phyloP scores from a whole-genome alignment of 1,140 invertebrate genomes.

The Mizuhopecten yessoensis region DNA sequence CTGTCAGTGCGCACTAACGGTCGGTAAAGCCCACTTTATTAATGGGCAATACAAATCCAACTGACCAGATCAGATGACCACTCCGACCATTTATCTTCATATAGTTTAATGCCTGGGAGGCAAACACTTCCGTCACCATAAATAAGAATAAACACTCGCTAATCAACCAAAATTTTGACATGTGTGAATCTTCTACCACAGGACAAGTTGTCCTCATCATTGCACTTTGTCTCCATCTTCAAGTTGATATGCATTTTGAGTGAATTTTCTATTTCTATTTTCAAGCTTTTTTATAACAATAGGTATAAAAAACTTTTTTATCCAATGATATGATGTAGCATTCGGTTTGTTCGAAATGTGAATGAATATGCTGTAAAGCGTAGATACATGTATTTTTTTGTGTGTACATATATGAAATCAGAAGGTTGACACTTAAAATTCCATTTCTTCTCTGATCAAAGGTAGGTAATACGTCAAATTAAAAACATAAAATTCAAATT shows the following conservation, averaged over 20 bases:
- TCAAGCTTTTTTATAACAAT: neutral
- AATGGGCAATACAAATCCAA: conserved; percentile 7
- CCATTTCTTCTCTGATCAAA: conserved; percentile 33
- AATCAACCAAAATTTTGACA: neutral
- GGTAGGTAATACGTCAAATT: conserved; percentile 14
- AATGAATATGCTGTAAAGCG: neutral
- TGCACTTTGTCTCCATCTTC: neutral
- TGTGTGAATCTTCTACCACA: neutral
- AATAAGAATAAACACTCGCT: neutral
- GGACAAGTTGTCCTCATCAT: neutral
- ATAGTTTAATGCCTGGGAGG: neutral
- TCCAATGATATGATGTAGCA: conserved; percentile 30
- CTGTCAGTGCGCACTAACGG: neutral
- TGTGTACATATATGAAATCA: neutral
- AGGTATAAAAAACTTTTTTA: neutral
- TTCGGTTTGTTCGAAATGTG: neutral
- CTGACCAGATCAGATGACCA: conserved; percentile 21
- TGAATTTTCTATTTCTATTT: neutral
- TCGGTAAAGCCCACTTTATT: neutral
- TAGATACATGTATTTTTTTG: no score
- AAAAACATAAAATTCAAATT: conserved; percentile 40
- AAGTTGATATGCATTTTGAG: neutral
- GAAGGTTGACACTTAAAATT: conserved; percentile 22
- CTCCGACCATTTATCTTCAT: neutral
- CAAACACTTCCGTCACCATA: neutral